phyloP scores from a whole-genome alignment of 2,113 vertebrate species.

The Cyanoliseus patagonus region DNA sequence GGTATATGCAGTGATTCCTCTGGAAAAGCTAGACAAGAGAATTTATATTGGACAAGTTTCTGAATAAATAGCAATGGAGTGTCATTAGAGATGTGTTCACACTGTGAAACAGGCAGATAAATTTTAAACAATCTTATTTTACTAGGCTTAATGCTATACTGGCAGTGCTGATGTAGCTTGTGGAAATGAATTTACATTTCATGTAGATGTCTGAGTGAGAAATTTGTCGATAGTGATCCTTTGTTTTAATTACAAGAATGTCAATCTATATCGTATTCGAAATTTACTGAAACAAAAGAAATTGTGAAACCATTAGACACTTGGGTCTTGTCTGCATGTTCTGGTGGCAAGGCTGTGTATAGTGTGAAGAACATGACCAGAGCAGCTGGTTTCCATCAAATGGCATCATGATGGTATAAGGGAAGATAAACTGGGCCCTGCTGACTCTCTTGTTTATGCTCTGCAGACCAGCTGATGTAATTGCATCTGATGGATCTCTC shows the following conservation, averaged over 20 bases:
- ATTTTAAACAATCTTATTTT: background rate
- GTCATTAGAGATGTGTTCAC: background rate
- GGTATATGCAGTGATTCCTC: background rate
- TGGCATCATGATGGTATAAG: background rate
- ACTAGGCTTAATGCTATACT: background rate
- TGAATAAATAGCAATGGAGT: background rate
- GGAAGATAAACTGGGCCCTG: background rate
- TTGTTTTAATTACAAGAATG: background rate
- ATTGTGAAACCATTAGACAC: background rate
- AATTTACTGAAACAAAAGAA: background rate
- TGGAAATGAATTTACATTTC: background rate
- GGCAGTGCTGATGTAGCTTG: background rate
- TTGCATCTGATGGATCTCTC: constrained; percentile 23
- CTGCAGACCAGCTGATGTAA: constrained; percentile 19
- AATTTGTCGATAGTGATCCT: background rate
- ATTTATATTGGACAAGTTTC: background rate
- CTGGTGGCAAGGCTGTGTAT: background rate
- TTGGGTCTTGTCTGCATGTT: background rate
- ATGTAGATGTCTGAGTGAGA: background rate
- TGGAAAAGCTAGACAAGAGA: background rate
- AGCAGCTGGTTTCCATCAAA: constrained; percentile 24
- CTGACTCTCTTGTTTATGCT: background rate
- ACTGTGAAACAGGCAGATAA: background rate
- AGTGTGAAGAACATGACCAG: background rate
- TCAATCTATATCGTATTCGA: background rate